These are phyloP conservation scores for Brotogeris chrysoptera DNA, from an alignment of 2,797 vertebrate genomes.

Conservation along the genomic window DNA sequence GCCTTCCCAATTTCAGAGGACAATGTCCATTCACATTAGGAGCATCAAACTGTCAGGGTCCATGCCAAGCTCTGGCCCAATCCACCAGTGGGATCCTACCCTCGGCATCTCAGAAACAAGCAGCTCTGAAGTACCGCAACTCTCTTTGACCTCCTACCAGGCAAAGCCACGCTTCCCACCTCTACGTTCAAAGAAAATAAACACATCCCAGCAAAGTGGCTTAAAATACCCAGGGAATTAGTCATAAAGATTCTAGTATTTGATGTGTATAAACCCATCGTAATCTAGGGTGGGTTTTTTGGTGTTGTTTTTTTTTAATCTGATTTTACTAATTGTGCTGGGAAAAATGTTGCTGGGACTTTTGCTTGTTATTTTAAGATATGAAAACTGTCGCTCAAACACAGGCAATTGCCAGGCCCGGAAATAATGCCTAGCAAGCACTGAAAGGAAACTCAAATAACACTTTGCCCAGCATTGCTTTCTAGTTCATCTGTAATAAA, in stretches of 20 bases:
- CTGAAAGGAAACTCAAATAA: conserved; percentile 44
- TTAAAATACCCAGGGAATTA: background rate
- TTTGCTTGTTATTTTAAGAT: conserved; percentile 45
- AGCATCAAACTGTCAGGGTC: background rate
- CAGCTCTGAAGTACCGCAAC: background rate
- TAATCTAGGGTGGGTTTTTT: background rate
- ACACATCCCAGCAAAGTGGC: background rate
- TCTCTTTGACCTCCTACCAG: background rate
- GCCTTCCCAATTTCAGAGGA: background rate
- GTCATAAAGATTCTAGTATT: background rate
- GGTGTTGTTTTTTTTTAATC: background rate
- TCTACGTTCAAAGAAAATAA: background rate
- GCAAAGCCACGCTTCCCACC: background rate
- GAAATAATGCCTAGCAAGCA: conserved; percentile 17
- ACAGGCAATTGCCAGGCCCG: background rate
- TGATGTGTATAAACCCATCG: background rate
- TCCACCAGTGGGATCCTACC: background rate
- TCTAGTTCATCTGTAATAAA: conserved; percentile 27
- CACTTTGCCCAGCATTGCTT: background rate
- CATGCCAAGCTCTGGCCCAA: background rate
- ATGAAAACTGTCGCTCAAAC: conserved; percentile 6
- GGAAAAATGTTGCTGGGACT: background rate
- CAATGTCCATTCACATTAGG: background rate
- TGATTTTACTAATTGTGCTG: background rate
- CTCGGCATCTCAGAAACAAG: background rate